phyloP scores from a whole-genome alignment of 2,797 vertebrate species.

The Macropus fuliginosus region DNA sequence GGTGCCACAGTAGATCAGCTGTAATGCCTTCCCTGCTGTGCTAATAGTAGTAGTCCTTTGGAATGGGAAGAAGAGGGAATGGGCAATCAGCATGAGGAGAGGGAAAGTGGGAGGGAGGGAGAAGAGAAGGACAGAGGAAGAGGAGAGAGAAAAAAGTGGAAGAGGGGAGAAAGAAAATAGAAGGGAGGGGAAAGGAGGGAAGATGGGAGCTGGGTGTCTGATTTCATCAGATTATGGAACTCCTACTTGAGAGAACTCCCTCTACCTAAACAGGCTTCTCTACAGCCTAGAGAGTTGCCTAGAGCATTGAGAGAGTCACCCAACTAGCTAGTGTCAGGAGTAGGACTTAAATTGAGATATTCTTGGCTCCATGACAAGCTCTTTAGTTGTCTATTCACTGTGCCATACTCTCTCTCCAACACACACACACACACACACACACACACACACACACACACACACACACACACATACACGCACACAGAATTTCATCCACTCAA shows the following conservation, averaged over 20 bases:
- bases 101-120: not conserved
- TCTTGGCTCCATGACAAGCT: not conserved
- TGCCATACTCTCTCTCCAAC: not conserved
- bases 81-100: not conserved
- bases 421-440: too few relatives aligned
- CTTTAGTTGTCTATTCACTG: not conserved
- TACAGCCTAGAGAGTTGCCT: not conserved
- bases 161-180: not conserved
- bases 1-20: not conserved
- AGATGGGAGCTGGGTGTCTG: not conserved
- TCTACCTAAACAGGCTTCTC: not conserved
- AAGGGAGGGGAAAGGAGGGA: not conserved
- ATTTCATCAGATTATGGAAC: not conserved
- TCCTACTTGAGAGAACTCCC: not conserved
- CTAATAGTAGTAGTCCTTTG: not conserved
- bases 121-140: not conserved
- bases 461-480: not conserved
- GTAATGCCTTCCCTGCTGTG: not conserved
- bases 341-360: not conserved
- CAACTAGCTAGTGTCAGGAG: not conserved
- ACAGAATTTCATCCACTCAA: not conserved
- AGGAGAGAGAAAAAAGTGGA: not conserved
- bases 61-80: not conserved
- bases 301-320: not conserved
- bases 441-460: not conserved